Percentiles rank a stretch among this genome's conserved stretches.
Evolutionary conservation across 2,113 vertebrate genomes (phyloP).

Genomic region (Xenopus laevis): DNA sequence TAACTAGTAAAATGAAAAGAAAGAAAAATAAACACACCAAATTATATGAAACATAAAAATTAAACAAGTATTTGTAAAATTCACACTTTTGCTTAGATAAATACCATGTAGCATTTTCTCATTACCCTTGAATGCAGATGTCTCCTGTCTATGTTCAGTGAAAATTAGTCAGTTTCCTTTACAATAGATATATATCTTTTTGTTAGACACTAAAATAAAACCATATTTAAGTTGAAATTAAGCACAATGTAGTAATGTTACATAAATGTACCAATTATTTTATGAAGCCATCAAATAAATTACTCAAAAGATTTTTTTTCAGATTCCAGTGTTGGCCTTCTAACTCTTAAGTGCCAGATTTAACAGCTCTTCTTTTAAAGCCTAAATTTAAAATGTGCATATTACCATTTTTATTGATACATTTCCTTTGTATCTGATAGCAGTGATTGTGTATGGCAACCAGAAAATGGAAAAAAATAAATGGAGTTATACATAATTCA

Average conservation of each 20-base stretch:
- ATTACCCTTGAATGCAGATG: slow-evolving; percentile 22
- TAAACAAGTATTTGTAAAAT: slow-evolving; percentile 19
- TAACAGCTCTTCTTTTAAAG: background rate
- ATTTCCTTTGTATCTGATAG: slow-evolving; percentile 27
- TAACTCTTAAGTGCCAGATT: background rate
- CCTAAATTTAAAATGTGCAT: slow-evolving; percentile 2
- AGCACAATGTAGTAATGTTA: slow-evolving; percentile 10
- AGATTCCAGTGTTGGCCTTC: background rate
- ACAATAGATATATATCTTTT: slow-evolving; percentile 3
- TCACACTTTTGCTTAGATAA: slow-evolving; percentile 24
- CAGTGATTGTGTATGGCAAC: slow-evolving; percentile 28
- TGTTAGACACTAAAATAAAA: slow-evolving; percentile 21
- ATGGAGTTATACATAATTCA: slow-evolving; percentile 35
- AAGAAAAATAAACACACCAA: background rate
- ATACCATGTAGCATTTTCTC: slow-evolving; percentile 23
- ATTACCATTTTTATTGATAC: slow-evolving; percentile 17
- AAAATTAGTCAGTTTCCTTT: slow-evolving; percentile 26
- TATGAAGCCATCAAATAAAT: background rate
- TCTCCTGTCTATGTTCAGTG: slow-evolving; percentile 13
- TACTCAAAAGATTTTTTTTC: background rate
- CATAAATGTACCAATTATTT: slow-evolving; percentile 22
- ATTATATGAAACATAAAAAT: background rate
- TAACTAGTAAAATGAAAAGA: too few relatives aligned
- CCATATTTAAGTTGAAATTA: slow-evolving; percentile 14
- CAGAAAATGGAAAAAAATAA: slow-evolving; percentile 44